phyloP scores from a whole-genome alignment of 2,113 vertebrate genomes.

The Morone chrysops region DNA sequence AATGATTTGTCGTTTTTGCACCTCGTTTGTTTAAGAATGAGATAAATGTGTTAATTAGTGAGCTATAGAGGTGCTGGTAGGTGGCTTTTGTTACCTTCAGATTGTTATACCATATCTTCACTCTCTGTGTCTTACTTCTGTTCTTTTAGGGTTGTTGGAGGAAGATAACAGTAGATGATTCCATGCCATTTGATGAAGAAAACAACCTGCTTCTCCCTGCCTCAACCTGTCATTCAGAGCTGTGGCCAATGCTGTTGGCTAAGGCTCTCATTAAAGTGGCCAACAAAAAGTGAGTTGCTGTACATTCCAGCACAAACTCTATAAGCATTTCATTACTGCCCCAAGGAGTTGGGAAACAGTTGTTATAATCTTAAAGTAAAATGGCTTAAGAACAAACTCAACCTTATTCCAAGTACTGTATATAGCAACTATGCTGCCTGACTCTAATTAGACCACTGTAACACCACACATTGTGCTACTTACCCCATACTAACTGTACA shows the following conservation, averaged over 20 bases:
- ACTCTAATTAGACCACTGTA: neutral
- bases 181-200: slow-evolving; percentile 90
- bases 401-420: neutral
- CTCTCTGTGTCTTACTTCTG: slow-evolving; percentile 16
- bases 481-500: neutral
- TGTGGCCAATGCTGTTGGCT: slow-evolving; percentile 95
- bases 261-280: slow-evolving; percentile 95
- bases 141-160: slow-evolving; percentile 92
- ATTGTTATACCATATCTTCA: neutral
- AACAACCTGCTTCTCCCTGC: slow-evolving; percentile 90
- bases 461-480: slow-evolving; percentile 11
- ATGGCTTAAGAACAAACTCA: neutral
- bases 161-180: slow-evolving; percentile 93
- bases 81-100: neutral
- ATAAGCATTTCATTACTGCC: neutral
- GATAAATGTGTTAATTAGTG: no score
- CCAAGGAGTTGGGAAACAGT: slow-evolving; percentile 2
- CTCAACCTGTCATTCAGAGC: slow-evolving; percentile 86
- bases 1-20: neutral
- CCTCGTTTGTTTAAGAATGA: neutral
- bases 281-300: slow-evolving; percentile 88
- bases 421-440: neutral
- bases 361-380: neutral
- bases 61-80: neutral
- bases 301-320: neutral